Percentiles rank a stretch among this genome's conserved stretches.
phyloP scores from a whole-genome alignment of 2,888 invertebrate species.

The Boloria selene region DNA sequence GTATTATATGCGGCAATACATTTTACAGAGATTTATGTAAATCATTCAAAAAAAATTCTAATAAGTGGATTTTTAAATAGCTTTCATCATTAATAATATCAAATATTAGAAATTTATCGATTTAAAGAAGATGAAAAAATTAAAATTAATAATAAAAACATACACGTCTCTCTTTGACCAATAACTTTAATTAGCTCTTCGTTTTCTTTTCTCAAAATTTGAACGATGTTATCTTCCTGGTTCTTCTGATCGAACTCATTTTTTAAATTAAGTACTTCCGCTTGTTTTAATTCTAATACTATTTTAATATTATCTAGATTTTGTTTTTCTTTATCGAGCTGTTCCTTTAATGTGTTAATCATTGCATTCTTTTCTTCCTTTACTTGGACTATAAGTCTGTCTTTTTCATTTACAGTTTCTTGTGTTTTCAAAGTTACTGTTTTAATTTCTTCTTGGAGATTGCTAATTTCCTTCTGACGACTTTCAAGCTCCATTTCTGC shows the following conservation, averaged over 20 bases:
- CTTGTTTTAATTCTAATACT: slow-evolving; percentile 46
- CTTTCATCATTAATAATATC: no score
- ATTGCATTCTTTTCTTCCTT: slow-evolving; percentile 51
- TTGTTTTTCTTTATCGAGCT: slow-evolving; percentile 45
- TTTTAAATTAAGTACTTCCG: slow-evolving; percentile 46
- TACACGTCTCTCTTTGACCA: slow-evolving; percentile 62
- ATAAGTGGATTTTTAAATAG: not conserved
- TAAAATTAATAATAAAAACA: slow-evolving; percentile 45
- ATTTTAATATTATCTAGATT: slow-evolving; percentile 47
- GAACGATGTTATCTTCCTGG: slow-evolving; percentile 46
- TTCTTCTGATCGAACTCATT: slow-evolving; percentile 47
- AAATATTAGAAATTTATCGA: not conserved
- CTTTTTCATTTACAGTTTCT: slow-evolving; percentile 29
- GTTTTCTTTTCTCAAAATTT: slow-evolving; percentile 57
- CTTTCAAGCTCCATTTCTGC: slow-evolving; percentile 56
- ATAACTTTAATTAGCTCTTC: slow-evolving; percentile 57
- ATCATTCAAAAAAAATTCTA: not conserved
- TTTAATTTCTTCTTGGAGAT: slow-evolving; percentile 39
- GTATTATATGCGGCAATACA: not conserved
- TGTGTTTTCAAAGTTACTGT: slow-evolving; percentile 22
- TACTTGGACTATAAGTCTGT: slow-evolving; percentile 42
- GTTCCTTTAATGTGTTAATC: slow-evolving; percentile 51
- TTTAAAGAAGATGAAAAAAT: not conserved
- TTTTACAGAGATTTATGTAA: no score
- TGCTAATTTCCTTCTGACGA: slow-evolving; percentile 51